Evolutionary conservation across 2,113 vertebrate species (phyloP), one percentile per base, ranked within the genome.

Genomic region (Procavia capensis): DNA sequence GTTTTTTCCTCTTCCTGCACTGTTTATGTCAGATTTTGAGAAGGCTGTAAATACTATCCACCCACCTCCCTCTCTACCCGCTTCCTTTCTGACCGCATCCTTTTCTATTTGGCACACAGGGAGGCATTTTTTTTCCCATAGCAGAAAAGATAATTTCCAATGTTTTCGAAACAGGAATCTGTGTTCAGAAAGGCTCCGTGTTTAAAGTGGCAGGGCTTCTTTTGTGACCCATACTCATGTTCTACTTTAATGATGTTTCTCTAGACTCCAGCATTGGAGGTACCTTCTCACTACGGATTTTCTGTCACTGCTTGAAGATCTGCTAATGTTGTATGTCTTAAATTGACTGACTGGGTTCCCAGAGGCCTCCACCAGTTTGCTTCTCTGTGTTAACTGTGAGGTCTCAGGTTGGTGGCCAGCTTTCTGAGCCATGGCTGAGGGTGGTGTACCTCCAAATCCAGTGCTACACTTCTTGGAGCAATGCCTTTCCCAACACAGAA

Each of bases 71-170:
- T 50, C 66, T 54, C 91, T 19, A 0, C 78, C 36, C 76, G 36
- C 87, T 68, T 79, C 91, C 95, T 84, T 81, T 88, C 87, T 79
- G 96, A 92, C 97, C 97, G 88, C 96, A 95, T 96, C 96, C 91
- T 92, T 50, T 90, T 22, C 45, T 90, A 84, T 79, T 68, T 90
- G 96, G 90, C 88, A 50, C n/a, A 54, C 14, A 61, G 59, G 9
- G 39, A 92, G 54, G 29, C 9, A 9, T 57, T 57, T 93, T 57
- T 93, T 72, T 79, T 82, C 72, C 59, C 90, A 79, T 14, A 16
- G 63, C 47, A 89, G 75, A 57, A 86, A 85, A 95, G 41, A 78
- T 39, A 41, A 41, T 72, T 61, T 84, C 79, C 91, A 82, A 64
- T 68, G 86, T 76, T 94, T 88, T 19, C 41, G 41, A 86, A 72